phyloP scores from a whole-genome alignment of 2,797 vertebrate species.

The Phrynocephalus guinanensis region DNA sequence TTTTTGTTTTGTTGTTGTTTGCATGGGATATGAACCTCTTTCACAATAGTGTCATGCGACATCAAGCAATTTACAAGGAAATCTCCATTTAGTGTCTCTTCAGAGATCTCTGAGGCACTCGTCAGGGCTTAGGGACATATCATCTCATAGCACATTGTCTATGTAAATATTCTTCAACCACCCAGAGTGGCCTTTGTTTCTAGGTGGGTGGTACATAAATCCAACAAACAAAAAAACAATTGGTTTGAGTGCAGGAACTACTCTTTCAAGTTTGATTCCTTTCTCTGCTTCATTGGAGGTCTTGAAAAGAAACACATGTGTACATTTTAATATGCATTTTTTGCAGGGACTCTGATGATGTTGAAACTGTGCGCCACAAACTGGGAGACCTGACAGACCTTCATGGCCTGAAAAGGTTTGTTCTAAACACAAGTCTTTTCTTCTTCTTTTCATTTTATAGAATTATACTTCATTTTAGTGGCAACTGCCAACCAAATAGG shows the following conservation, averaged over 20 bases:
- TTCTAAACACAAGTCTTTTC: neutral
- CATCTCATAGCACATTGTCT: neutral
- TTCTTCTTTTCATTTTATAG: neutral
- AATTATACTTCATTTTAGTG: neutral
- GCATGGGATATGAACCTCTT: too few species aligned
- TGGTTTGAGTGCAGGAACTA: neutral
- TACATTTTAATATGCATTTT: neutral
- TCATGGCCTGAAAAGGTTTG: conserved; percentile 87
- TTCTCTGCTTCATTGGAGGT: neutral
- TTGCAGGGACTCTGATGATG: conserved; percentile 89
- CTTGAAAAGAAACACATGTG: neutral
- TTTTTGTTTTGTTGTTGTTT: too few species aligned
- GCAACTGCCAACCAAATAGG: neutral
- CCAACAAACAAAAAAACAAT: too few species aligned
- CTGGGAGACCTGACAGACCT: conserved; percentile 92
- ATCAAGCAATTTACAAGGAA: neutral
- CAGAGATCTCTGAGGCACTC: neutral
- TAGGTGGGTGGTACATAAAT: too few species aligned
- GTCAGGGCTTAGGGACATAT: neutral
- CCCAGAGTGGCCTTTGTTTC: too few species aligned
- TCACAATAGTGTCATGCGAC: too few species aligned
- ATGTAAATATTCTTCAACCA: neutral
- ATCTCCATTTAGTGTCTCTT: neutral
- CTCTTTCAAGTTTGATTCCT: neutral
- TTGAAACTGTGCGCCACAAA: conserved; percentile 90